Conservation (phyloP, 1,140 invertebrate species). For the Diachasmimorpha longicaudata region DNA sequence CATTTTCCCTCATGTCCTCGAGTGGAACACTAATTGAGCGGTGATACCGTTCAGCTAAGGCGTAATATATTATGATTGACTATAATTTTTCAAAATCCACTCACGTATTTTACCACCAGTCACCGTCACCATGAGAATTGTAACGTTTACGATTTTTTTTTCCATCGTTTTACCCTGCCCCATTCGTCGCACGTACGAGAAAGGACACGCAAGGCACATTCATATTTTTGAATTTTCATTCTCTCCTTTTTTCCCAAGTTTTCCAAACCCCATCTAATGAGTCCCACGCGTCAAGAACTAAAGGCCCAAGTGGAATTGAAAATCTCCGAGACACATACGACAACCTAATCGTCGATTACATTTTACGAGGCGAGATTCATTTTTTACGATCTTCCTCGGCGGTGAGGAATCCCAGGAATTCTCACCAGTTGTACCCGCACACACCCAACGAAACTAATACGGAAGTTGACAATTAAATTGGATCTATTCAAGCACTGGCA, state of each 20-base stretch:
- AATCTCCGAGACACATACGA: background rate
- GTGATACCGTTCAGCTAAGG: background rate
- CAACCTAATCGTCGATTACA: background rate
- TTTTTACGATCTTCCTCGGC: background rate
- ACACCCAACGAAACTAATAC: background rate
- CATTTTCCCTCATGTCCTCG: background rate
- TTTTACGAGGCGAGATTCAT: background rate
- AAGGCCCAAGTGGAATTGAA: background rate
- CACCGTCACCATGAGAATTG: background rate
- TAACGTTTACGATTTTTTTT: conserved; percentile 37
- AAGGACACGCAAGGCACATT: background rate
- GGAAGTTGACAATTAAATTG: background rate
- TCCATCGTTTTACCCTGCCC: conserved; percentile 27
- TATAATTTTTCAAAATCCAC: conserved; percentile 9
- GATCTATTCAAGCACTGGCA: background rate
- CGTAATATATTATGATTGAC: background rate
- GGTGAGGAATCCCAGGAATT: no score
- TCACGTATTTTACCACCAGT: conserved; percentile 27
- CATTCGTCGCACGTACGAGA: conserved; percentile 24
- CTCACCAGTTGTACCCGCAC: background rate
- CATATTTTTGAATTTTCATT: background rate
- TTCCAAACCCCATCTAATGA: background rate
- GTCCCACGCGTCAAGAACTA: background rate
- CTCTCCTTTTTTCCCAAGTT: background rate
- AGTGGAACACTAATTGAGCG: background rate